These are phyloP conservation scores for Athripsodes cinereus DNA, from an alignment of 2,888 invertebrate species.

Conservation along the genomic window DNA sequence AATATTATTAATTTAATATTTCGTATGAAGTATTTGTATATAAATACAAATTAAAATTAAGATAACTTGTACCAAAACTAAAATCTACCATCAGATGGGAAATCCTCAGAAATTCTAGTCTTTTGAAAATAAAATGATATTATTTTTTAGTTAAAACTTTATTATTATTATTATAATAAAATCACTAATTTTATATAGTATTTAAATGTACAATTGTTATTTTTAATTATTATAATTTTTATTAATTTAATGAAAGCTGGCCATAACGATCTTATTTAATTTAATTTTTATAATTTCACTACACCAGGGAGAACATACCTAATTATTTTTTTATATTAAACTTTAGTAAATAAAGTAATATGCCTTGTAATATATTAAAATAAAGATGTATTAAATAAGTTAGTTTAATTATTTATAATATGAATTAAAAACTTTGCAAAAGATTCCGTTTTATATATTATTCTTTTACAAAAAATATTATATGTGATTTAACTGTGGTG, in stretches of 20 bases:
- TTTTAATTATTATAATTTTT: too few species aligned
- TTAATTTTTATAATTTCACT: background rate
- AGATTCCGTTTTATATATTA: too few species aligned
- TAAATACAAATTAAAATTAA: background rate
- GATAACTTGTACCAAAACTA: slow-evolving; percentile 16
- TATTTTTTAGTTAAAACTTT: background rate
- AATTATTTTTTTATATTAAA: too few species aligned
- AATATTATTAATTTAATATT: background rate
- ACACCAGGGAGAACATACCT: too few species aligned
- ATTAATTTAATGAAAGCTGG: too few species aligned
- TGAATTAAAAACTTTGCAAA: too few species aligned
- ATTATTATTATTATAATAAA: background rate
- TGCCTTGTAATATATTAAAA: too few species aligned
- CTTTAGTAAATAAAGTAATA: too few species aligned
- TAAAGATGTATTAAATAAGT: too few species aligned
- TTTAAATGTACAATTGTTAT: slow-evolving; percentile 16
- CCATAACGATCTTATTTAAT: slow-evolving; percentile 16
- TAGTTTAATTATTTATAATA: too few species aligned
- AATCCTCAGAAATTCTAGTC: slow-evolving; percentile 50
- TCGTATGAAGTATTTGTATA: background rate
- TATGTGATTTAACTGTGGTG: too few species aligned
- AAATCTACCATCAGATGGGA: slow-evolving; percentile 36
- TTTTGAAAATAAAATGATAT: background rate
- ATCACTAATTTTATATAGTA: background rate
- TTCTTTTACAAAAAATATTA: too few species aligned